A percentile compares a stretch with the other conserved stretches of the same genome.
Evolutionary conservation across 2,888 invertebrate species (phyloP).

Genomic region (Melanophora roralis): DNA sequence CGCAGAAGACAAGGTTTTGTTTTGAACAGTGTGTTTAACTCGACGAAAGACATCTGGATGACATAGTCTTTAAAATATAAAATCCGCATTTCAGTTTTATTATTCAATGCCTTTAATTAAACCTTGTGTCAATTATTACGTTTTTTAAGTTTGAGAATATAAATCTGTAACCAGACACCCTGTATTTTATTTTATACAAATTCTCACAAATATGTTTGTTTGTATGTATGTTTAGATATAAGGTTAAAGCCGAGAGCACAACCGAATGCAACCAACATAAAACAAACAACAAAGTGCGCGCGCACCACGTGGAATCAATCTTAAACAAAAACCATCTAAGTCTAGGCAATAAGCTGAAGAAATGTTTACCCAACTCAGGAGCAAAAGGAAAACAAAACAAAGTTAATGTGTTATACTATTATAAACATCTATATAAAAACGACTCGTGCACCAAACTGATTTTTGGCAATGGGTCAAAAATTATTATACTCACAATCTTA

Average conservation of each 20-base stretch:
- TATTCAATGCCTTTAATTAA: no score
- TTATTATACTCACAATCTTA: constrained; percentile 50
- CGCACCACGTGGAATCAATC: constrained; percentile 76
- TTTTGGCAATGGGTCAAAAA: constrained; percentile 61
- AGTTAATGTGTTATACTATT: constrained; percentile 20
- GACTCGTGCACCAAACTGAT: constrained; percentile 22
- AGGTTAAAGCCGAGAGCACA: not conserved
- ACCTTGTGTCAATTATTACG: no score
- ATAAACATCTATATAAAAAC: not conserved
- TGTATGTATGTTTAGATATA: not conserved
- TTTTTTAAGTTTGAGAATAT: no score
- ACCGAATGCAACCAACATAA: not conserved
- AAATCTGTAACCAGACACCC: no score
- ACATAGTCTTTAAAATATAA: no score
- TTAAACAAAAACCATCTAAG: constrained; percentile 53
- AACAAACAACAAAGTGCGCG: constrained; percentile 74
- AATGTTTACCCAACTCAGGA: constrained; percentile 53
- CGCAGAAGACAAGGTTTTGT: no score
- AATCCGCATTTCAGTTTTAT: no score
- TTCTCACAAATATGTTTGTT: not conserved
- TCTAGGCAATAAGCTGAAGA: constrained; percentile 18
- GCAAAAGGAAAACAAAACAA: constrained; percentile 28
- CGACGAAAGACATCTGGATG: no score
- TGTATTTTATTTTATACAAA: not conserved
- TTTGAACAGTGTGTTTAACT: no score